phyloP scores from a whole-genome alignment of 2,888 invertebrate species.

The Ramazzottius varieornatus region DNA sequence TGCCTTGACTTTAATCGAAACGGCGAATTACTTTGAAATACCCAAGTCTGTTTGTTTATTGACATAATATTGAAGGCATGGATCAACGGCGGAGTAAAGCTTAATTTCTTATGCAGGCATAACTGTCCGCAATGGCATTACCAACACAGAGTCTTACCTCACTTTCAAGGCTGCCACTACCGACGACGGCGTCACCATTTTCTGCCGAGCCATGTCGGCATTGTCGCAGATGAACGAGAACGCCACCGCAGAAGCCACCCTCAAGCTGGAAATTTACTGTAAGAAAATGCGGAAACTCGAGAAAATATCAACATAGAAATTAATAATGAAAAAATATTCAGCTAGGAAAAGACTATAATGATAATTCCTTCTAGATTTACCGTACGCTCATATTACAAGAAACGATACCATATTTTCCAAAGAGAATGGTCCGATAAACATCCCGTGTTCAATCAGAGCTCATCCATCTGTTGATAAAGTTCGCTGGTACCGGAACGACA shows the following conservation, averaged over 20 bases:
- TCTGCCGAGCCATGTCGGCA: background rate
- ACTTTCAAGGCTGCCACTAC: background rate
- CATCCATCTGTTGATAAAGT: background rate
- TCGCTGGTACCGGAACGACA: background rate
- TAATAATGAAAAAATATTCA: too few relatives aligned
- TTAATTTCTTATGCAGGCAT: background rate
- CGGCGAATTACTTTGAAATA: background rate
- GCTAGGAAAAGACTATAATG: too few relatives aligned
- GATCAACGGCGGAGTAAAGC: too few relatives aligned
- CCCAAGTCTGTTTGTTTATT: background rate
- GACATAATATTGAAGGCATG: too few relatives aligned
- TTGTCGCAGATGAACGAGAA: background rate
- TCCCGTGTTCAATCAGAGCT: background rate
- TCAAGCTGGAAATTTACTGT: background rate
- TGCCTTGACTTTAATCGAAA: background rate
- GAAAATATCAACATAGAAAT: too few relatives aligned
- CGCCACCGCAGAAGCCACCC: background rate
- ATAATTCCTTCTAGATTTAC: background rate
- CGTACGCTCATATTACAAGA: background rate
- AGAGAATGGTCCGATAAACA: background rate
- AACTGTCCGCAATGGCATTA: background rate
- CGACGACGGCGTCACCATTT: background rate
- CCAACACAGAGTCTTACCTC: background rate
- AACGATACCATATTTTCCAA: background rate
- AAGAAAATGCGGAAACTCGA: too few relatives aligned